Evolutionary conservation across 2,797 vertebrate species (phyloP).

Genomic region (Phoebastria nigripes): DNA sequence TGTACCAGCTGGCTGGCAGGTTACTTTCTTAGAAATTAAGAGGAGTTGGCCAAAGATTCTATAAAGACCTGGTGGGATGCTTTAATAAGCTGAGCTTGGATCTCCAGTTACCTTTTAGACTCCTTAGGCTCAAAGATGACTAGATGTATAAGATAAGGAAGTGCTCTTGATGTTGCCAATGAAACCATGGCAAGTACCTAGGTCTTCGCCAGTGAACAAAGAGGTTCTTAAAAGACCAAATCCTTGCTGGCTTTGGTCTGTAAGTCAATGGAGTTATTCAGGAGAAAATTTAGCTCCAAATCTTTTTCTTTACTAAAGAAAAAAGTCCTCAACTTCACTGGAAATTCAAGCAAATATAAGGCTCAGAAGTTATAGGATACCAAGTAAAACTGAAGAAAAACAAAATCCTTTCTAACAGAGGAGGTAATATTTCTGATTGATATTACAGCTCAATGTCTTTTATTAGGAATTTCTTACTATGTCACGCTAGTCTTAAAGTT

Average conservation of each 20-base stretch:
- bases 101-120: background rate
- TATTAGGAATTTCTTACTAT: background rate
- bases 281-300: background rate
- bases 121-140: background rate
- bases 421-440: background rate
- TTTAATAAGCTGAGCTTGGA: background rate
- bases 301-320: background rate
- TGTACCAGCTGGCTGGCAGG: background rate
- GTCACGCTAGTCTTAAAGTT: background rate
- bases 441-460: background rate
- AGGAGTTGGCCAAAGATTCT: background rate
- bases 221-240: background rate
- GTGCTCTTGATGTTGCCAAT: background rate
- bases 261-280: background rate
- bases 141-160: background rate
- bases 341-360: background rate
- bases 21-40: slow-evolving; percentile 14
- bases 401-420: background rate
- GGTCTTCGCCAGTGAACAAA: background rate
- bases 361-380: background rate
- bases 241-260: background rate
- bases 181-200: background rate
- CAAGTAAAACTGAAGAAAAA: background rate
- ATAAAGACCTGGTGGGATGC: background rate
- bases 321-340: background rate